phyloP scores from a whole-genome alignment of 2,888 invertebrate genomes.

The Cantharis nigra region DNA sequence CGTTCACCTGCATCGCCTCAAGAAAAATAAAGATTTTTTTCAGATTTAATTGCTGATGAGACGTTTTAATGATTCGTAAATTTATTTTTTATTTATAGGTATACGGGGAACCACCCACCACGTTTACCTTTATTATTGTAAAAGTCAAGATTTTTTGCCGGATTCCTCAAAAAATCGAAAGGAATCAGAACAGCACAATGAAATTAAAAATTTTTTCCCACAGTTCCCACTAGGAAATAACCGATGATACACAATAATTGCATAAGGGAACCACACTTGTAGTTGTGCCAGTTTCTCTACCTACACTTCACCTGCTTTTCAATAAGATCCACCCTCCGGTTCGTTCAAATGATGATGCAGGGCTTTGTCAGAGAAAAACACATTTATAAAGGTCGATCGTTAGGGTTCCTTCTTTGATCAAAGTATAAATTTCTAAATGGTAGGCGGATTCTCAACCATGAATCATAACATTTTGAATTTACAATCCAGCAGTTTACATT shows the following conservation, averaged over 20 bases:
- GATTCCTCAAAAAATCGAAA: not conserved
- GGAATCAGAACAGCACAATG: not conserved
- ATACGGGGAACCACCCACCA: not conserved
- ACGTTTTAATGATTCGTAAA: not conserved
- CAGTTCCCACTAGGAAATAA: slow-evolving; percentile 14
- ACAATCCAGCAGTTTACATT: not conserved
- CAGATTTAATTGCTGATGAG: not conserved
- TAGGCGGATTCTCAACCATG: slow-evolving; percentile 13
- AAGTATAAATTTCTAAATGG: slow-evolving; percentile 18
- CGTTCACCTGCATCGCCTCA: slow-evolving; percentile 29
- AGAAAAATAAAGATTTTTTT: not conserved
- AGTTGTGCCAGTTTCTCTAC: slow-evolving; percentile 6
- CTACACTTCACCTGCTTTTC: slow-evolving; percentile 26
- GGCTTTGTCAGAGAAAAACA: slow-evolving; percentile 18
- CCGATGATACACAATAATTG: slow-evolving; percentile 15
- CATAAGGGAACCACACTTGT: slow-evolving; percentile 23
- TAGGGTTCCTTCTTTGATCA: slow-evolving; percentile 20
- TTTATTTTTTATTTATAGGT: not conserved
- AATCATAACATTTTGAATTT: slow-evolving; percentile 17
- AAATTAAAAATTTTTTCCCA: slow-evolving; percentile 11
- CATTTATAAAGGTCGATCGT: slow-evolving; percentile 25
- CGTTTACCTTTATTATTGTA: not conserved
- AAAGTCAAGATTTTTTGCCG: not conserved
- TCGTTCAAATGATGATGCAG: slow-evolving; percentile 9
- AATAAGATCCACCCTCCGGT: slow-evolving; percentile 17